Conservation (phyloP, 2,797 vertebrate species). For the Strix occidentalis region DNA sequence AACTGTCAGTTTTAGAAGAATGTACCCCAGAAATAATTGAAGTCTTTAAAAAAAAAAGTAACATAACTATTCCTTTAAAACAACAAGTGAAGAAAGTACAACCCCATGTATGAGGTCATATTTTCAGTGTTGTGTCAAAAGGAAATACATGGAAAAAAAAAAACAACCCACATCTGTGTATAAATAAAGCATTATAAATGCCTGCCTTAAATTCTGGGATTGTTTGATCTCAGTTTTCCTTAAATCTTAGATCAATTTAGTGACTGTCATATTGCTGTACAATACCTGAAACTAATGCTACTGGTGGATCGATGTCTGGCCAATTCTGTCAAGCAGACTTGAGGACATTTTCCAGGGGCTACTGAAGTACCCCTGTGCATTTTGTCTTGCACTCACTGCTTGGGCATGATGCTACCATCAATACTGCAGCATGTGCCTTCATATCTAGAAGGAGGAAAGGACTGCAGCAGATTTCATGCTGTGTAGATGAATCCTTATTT, state of each 20-base stretch:
- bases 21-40: background rate
- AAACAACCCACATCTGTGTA: accelerated
- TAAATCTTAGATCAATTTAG: background rate
- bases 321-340: background rate
- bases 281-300: background rate
- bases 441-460: background rate
- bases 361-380: background rate
- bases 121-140: background rate
- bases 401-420: background rate
- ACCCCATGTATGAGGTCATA: background rate
- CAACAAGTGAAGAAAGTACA: background rate
- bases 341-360: background rate
- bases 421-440: background rate
- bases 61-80: background rate
- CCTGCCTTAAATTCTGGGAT: background rate
- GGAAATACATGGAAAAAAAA: background rate
- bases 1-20: slow-evolving; percentile 8
- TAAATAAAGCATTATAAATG: background rate
- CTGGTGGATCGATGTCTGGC: background rate
- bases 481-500: background rate
- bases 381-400: background rate
- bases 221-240: background rate
- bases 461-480: background rate
- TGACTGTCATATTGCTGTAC: background rate
- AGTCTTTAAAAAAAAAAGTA: background rate